Base-by-base conservation (phyloP, 2,797 vertebrate species). In the Sphenopsis melanotis region DNA sequence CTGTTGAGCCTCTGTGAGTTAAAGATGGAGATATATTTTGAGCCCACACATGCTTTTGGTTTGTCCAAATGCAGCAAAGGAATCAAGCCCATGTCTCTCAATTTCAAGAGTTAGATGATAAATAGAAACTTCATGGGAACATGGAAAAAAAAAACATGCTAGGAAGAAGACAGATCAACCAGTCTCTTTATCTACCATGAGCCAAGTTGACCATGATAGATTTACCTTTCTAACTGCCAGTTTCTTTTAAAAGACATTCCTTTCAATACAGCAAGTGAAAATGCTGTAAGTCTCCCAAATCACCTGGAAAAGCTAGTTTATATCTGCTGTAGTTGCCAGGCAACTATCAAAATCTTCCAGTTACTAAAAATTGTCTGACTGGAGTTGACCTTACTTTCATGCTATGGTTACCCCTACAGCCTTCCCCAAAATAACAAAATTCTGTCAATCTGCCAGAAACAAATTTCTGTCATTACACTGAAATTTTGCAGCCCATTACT, bases 361-460 rank as follows among this genome's bases (percentile, higher is more conserved):
- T 94, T 96, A 41, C 94, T 96, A 95, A 97, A 95, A 93, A 93
- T 89, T 77, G 56, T 94, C 60, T 96, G 90, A 95, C 83, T 91
- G 93, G 89, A 97, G 93, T 57, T 96, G 92, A 96, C 83, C 94
- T 97, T 94, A 95, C 89, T 96, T 92, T 85, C 87, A 95, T 83
- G 69, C 46, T 89, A 42, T 91, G 72, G 34, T 87, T 92, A 91
- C 21, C 94, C 94, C 89, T 83, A 74, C 89, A 81, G 91, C 91
- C 61, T 96, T 97, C 78, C 94, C 56, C 82, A 97, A 96, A 96
- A 82, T 87, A 94, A 93, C 66, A 96, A 85, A 95, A 95, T 96
- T 87, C 74, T 92, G 95, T 96, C 96, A 97, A 91, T 96, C 37
- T 92, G 96, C 96, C 95, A 97, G 93, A 96, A 96, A 87, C 21